Conservation (phyloP, 1,140 invertebrate genomes). For the Capitella teleta region DNA sequence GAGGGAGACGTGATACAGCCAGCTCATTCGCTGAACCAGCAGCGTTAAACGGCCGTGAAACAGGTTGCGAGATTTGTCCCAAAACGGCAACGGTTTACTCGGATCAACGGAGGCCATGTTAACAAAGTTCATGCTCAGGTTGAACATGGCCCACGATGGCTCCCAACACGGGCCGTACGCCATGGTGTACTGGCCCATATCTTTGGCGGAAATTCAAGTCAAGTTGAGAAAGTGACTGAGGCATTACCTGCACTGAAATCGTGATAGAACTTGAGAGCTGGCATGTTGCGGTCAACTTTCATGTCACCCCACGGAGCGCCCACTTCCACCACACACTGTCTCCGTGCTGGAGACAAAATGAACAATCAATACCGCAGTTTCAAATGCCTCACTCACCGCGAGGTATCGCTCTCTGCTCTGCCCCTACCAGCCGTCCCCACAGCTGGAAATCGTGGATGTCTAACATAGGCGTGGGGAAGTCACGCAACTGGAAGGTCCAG, state of each 20-base stretch:
- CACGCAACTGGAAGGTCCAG: constrained; percentile 81
- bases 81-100: constrained; percentile 78
- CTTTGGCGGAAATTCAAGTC: too few relatives aligned
- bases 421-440: constrained; percentile 80
- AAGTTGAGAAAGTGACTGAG: too few relatives aligned
- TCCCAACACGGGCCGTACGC: constrained; percentile 99
- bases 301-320: constrained; percentile 44
- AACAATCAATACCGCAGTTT: background rate
- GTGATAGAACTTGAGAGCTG: constrained; percentile 91
- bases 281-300: constrained; percentile 63
- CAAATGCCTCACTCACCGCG: constrained; percentile 48
- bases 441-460: constrained; percentile 69
- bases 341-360: constrained; percentile 40
- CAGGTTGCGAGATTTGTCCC: constrained; percentile 90
- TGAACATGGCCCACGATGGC: constrained; percentile 89
- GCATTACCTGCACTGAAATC: constrained; percentile 80
- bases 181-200: constrained; percentile 73
- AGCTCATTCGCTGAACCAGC: constrained; percentile 75
- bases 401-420: constrained; percentile 69
- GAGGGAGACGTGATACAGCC: constrained; percentile 76
- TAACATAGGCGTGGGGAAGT: constrained; percentile 87
- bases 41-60: constrained; percentile 85
- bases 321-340: constrained; percentile 43
- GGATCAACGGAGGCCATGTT: constrained; percentile 84
- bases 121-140: constrained; percentile 64